Conservation (phyloP, 2,888 invertebrate species). For the Podotricha telesiphe region DNA sequence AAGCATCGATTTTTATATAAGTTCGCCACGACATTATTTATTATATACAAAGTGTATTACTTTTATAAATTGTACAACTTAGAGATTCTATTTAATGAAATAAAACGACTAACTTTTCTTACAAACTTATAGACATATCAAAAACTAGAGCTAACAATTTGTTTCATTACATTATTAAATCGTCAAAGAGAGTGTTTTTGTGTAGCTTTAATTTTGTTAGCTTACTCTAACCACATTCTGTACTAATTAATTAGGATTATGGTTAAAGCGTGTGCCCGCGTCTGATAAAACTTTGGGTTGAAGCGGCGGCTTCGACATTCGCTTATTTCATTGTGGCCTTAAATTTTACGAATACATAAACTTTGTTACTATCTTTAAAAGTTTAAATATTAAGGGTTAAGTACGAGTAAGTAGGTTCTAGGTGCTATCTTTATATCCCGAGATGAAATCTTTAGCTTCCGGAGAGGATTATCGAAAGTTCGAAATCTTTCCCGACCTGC, state of each 20-base stretch:
- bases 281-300: constrained; percentile 71
- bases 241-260: constrained; percentile 79
- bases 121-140: neutral
- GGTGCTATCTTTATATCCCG: too few relatives aligned
- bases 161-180: constrained; percentile 39
- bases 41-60: too few relatives aligned
- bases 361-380: constrained; percentile 56
- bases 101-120: neutral
- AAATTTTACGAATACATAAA: constrained; percentile 60
- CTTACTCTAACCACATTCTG: constrained; percentile 60
- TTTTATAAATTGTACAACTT: too few relatives aligned
- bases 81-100: too few relatives aligned
- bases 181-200: constrained; percentile 48
- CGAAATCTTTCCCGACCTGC: too few relatives aligned
- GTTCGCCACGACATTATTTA: too few relatives aligned
- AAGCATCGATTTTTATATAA: too few relatives aligned
- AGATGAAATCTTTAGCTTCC: too few relatives aligned
- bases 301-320: constrained; percentile 50
- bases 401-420: constrained; percentile 5
- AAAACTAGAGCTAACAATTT: constrained; percentile 49
- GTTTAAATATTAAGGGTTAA: constrained; percentile 61
- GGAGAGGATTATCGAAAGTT: too few relatives aligned
- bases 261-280: constrained; percentile 59
- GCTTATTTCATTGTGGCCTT: constrained; percentile 62
- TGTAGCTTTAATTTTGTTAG: constrained; percentile 57